These are phyloP conservation scores for Melieria omissa DNA, from an alignment of 2,888 invertebrate species.

Conservation along the genomic window DNA sequence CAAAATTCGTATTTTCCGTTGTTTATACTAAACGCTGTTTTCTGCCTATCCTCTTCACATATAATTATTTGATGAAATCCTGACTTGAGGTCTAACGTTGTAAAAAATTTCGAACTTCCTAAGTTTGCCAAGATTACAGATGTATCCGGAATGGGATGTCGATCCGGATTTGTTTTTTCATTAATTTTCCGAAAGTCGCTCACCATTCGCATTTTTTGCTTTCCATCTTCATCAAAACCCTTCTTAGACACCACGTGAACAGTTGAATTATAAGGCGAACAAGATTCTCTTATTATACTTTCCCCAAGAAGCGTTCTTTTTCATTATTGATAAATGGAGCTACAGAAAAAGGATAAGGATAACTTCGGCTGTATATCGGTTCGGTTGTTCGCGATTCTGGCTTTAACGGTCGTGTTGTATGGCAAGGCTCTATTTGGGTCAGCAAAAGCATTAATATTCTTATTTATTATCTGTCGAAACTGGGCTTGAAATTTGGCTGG, in stretches of 20 bases:
- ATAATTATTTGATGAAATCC: slow-evolving; percentile 34
- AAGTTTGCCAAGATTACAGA: slow-evolving; percentile 23
- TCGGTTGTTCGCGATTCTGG: slow-evolving; percentile 30
- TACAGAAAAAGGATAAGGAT: slow-evolving; percentile 37
- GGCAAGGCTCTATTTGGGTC: slow-evolving; percentile 35
- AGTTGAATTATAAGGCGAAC: slow-evolving; percentile 32
- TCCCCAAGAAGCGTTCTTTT: slow-evolving; percentile 34
- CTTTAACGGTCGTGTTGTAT: slow-evolving; percentile 34
- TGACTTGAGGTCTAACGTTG: slow-evolving; percentile 28
- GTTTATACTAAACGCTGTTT: slow-evolving; percentile 27
- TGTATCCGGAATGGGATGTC: slow-evolving; percentile 27
- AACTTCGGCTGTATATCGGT: slow-evolving; percentile 34
- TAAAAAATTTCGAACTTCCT: slow-evolving; percentile 22
- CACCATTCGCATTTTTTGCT: slow-evolving; percentile 29
- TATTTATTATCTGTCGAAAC: slow-evolving; percentile 19
- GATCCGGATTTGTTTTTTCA: neutral
- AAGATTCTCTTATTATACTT: slow-evolving; percentile 31
- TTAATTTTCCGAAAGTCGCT: slow-evolving; percentile 34
- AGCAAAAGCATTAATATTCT: slow-evolving; percentile 38
- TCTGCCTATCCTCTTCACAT: slow-evolving; percentile 28
- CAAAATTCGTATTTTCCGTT: slow-evolving; percentile 26
- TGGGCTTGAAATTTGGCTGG: slow-evolving; percentile 13
- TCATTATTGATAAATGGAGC: slow-evolving; percentile 35
- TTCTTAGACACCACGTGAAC: slow-evolving; percentile 28
- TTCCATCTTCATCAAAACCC: slow-evolving; percentile 23